Evolutionary conservation across 2,113 vertebrate species (phyloP).

Genomic region (Tylochromis polylepis): DNA sequence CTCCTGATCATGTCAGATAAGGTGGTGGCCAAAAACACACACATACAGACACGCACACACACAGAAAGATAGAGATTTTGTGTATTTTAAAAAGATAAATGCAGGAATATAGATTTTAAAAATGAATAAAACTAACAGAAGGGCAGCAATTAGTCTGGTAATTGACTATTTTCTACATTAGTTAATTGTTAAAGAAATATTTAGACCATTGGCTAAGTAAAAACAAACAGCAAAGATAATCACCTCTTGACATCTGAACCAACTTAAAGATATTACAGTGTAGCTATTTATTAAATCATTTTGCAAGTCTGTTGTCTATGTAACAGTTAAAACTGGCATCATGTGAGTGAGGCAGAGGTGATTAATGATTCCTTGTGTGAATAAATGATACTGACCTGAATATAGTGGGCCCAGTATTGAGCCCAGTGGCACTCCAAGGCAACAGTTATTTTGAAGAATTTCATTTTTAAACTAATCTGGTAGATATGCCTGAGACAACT

Average conservation of each 20-base stretch:
- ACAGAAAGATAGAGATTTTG: not conserved
- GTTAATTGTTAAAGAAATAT: not conserved
- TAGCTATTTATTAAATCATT: not conserved
- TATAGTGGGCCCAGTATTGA: not conserved
- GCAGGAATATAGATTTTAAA: not conserved
- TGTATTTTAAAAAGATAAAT: not conserved
- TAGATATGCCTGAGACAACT: not conserved
- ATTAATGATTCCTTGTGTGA: not conserved
- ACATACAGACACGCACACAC: not conserved
- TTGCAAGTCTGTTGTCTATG: not conserved
- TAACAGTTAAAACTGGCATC: not conserved
- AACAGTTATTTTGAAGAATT: not conserved
- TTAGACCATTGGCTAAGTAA: not conserved
- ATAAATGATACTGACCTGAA: not conserved
- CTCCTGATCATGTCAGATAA: not conserved
- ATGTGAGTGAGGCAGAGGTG: not conserved
- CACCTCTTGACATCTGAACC: not conserved
- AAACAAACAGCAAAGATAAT: not conserved
- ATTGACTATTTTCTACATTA: not conserved
- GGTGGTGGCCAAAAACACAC: not conserved
- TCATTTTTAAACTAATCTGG: not conserved
- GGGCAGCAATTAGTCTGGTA: not conserved
- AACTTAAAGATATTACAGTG: not conserved
- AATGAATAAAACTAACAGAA: not conserved
- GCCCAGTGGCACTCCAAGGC: not conserved